Percentiles rank a stretch among this genome's conserved stretches.
Evolutionary conservation across 1,140 invertebrate species (phyloP).

Genomic region (Drosophila littoralis): DNA sequence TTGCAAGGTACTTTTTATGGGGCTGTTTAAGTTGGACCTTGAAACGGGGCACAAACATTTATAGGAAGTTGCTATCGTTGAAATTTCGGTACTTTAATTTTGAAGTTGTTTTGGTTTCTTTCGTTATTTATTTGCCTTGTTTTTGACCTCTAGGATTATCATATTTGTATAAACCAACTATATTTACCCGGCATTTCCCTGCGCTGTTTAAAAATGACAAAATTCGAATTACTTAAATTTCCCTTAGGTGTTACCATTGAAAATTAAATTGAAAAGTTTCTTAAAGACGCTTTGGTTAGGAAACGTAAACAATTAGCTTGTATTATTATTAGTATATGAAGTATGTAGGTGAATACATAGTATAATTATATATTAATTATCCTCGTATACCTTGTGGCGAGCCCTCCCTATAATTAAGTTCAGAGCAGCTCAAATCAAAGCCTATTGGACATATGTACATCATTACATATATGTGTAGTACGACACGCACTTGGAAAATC

Average conservation of each 20-base stretch:
- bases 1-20: slow-evolving; percentile 12
- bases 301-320: neutral
- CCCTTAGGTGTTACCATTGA: no score
- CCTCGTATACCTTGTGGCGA: slow-evolving; percentile 2
- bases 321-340: neutral
- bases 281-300: neutral
- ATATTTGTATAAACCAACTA: no score
- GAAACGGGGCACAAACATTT: slow-evolving; percentile 16
- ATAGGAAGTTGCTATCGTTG: neutral
- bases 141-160: no score
- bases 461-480: neutral
- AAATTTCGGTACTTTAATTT: neutral
- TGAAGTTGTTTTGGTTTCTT: neutral
- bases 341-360: neutral
- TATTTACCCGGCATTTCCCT: no score
- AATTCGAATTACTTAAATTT: neutral
- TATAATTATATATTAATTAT: neutral
- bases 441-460: neutral
- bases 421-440: neutral
- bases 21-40: slow-evolving; percentile 26
- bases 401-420: slow-evolving; percentile 18
- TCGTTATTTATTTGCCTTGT: neutral
- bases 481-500: slow-evolving; percentile 71
- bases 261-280: no score
- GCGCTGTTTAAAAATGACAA: no score